phyloP scores from a whole-genome alignment of 2,888 invertebrate species.

The Oscheius sp. region DNA sequence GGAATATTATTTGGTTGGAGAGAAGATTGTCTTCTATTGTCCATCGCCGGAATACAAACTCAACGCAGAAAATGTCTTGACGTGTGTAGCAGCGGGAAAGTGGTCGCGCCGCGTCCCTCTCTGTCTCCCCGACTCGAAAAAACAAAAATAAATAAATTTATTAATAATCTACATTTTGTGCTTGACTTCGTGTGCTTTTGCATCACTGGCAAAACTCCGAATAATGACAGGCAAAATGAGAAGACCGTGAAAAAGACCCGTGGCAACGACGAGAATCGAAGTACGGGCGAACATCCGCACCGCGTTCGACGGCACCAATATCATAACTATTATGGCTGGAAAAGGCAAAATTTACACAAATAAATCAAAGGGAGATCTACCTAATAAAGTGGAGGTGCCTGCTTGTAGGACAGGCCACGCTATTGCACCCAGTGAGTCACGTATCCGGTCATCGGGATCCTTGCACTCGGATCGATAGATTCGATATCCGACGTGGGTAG shows the following conservation, averaged over 20 bases:
- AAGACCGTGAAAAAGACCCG: conserved; percentile 71
- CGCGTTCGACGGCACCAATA: conserved; percentile 70
- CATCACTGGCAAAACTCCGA: conserved; percentile 42
- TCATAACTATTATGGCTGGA: conserved; percentile 64
- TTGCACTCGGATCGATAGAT: conserved; percentile 60
- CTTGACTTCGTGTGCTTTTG: conserved; percentile 39
- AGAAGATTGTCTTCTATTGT: conserved; percentile 70
- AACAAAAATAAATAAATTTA: conserved; percentile 13
- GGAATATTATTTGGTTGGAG: conserved; percentile 68
- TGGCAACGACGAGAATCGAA: conserved; percentile 68
- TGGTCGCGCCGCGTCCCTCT: conserved; percentile 55
- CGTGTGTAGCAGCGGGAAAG: conserved; percentile 50
- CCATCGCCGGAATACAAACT: conserved; percentile 59
- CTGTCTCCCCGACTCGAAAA: conserved; percentile 45
- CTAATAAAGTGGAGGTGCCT: conserved; percentile 67
- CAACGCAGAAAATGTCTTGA: conserved; percentile 65
- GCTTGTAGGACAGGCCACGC: conserved; percentile 73
- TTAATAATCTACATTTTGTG: not conserved
- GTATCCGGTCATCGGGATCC: conserved; percentile 57
- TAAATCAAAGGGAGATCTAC: conserved; percentile 20
- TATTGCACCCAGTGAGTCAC: conserved; percentile 71
- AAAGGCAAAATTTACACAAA: not conserved
- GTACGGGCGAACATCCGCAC: conserved; percentile 72
- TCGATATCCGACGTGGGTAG: conserved; percentile 72
- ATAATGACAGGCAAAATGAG: conserved; percentile 71